Base-by-base conservation (phyloP, 2,888 invertebrate genomes). In the Brachyopa scutellaris region DNA sequence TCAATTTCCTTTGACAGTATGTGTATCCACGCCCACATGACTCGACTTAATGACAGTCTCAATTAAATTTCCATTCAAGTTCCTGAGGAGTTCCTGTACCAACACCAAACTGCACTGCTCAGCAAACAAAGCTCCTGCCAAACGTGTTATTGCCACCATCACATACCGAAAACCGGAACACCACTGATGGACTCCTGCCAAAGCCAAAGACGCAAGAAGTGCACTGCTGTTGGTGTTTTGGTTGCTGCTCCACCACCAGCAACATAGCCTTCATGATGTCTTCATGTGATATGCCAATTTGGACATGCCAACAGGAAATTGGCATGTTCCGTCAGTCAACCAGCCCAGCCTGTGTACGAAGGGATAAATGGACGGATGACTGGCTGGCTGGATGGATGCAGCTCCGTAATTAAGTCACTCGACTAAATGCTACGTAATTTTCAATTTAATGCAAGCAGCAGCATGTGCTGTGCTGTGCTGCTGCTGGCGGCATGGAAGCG, bases 281-380 rank as follows among this genome's bases (percentile, higher is more conserved):
- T 83, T 83, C 83, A 78, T 83, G 83, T 72, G 83, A 78, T 83
- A 78, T 83, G 83, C 83, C 83, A 78, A 83, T 83, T 77, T 83
- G 72, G 78, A 78, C 83, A 78, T 83, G 78, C 78, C 83, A 83
- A 67, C 78, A 83, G 83, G 83, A 83, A 83, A 83, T 83, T 83
- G 83, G 72, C 73, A 83, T 78, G 83, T 83, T 83, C 78, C 83
- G 83, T 73, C 83, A 83, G 77, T 67, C 82, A 61, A 40, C 51
- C 59, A 33, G 57, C 9, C 64, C 51, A 29, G 59, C 57, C 67
- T 55, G 67, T 23, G 38, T 69, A 74, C 66, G 74, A 55, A 51
- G 57, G 61, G 29, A 45, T 70, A 76, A 36, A 70, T 82, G 72
- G 70, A 51, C 72, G 64, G 51, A 29, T 78, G 55, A 38, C 42